phyloP scores from a whole-genome alignment of 2,888 invertebrate genomes.

The Branchellion lobata region DNA sequence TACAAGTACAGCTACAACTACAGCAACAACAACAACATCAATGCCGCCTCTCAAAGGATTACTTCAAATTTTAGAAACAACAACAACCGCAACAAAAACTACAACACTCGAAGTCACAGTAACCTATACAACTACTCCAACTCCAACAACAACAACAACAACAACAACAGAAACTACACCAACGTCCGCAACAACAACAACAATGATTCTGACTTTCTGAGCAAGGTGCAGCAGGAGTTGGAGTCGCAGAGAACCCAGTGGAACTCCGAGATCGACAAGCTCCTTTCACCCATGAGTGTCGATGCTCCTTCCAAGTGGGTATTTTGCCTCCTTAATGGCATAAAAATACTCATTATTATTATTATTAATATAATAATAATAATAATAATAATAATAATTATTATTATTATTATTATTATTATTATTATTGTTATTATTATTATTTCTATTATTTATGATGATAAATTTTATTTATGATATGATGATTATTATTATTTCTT shows the following conservation, averaged over 20 bases:
- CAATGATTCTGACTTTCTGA: slow-evolving; percentile 48
- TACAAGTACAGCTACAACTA: not conserved
- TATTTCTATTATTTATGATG: too few species aligned
- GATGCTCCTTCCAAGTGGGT: too few species aligned
- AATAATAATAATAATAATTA: not conserved
- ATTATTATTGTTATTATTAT: too few species aligned
- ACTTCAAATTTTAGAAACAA: not conserved
- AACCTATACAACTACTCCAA: not conserved
- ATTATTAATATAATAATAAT: not conserved
- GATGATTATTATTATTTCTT: too few species aligned
- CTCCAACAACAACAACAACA: slow-evolving; percentile 25
- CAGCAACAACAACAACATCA: not conserved
- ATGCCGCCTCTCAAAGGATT: too few species aligned
- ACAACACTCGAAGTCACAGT: not conserved
- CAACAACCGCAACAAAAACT: not conserved
- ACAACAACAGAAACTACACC: not conserved
- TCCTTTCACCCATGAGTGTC: slow-evolving; percentile 3
- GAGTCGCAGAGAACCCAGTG: slow-evolving; percentile 49
- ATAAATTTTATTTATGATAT: too few species aligned
- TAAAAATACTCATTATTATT: too few species aligned
- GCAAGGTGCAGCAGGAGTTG: slow-evolving; percentile 51
- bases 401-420: too few species aligned
- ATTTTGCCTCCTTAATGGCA: too few species aligned
- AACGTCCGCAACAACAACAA: not conserved
- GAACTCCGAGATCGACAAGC: slow-evolving; percentile 49